Evolutionary conservation across 2,888 invertebrate species (phyloP).

Genomic region (Hermaeophaga mercurialis): DNA sequence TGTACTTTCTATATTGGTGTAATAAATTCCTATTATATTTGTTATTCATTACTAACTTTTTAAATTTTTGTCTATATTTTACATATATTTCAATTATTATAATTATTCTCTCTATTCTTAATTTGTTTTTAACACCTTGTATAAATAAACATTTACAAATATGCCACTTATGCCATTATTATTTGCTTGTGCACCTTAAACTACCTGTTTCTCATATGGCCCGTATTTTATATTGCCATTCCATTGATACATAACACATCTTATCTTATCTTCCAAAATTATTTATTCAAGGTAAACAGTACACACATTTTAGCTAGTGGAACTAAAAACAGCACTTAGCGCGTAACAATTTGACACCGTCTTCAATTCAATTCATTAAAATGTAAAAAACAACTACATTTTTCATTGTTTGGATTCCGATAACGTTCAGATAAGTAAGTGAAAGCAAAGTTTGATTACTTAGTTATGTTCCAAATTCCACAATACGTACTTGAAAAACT

Average conservation of each 20-base stretch:
- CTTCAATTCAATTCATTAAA: not conserved
- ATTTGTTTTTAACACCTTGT: too few relatives aligned
- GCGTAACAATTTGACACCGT: not conserved
- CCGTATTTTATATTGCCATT: not conserved
- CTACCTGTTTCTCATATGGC: not conserved
- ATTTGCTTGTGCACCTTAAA: not conserved
- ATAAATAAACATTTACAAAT: too few relatives aligned
- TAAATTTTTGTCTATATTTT: too few relatives aligned
- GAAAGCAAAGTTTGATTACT: not conserved
- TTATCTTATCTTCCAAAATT: slow-evolving; percentile 15
- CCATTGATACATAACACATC: not conserved
- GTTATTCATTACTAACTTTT: too few relatives aligned
- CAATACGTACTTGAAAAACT: slow-evolving; percentile 41
- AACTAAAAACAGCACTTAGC: not conserved
- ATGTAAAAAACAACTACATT: not conserved
- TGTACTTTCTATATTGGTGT: too few relatives aligned
- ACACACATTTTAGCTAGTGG: not conserved
- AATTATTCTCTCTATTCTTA: too few relatives aligned
- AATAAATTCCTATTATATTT: too few relatives aligned
- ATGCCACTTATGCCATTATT: too few relatives aligned
- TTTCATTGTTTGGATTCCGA: not conserved
- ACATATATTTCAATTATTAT: too few relatives aligned
- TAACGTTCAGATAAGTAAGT: not conserved
- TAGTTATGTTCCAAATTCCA: slow-evolving; percentile 43
- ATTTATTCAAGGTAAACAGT: slow-evolving; percentile 16